Evolutionary conservation across 2,113 vertebrate genomes (phyloP), one percentile per base, ranked within the genome.

Genomic region (Misgurnus mizolepis): DNA sequence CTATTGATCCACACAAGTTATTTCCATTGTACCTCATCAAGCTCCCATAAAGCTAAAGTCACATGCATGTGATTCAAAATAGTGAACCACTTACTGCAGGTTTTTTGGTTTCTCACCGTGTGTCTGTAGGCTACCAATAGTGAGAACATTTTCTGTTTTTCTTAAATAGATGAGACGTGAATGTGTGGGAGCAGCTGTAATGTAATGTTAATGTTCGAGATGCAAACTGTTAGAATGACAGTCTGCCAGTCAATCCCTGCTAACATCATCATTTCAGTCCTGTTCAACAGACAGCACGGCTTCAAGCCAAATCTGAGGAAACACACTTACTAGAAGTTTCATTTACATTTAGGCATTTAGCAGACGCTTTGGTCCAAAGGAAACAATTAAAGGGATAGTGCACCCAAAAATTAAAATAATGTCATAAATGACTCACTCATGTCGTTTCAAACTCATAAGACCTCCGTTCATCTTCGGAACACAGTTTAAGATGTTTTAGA

Each of bases 191-290:
- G 72, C 50, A 72, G 60, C 55, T 80, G 71, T 68, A 55, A 66
- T 71, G 65, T 67, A 61, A 64, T 22, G 56, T 66, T 55, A 71
- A 60, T 40, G 2, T 49, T 39, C 18, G 56, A 56, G 11, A 15
- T 39, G 22, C 11, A 53, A 72, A 67, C 49, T 22, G 68, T 56
- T 49, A 41, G 15, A 61, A 43, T 12, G 12, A 47, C 41, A 9
- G 43, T 65, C 69, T 67, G 58, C 55, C 66, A 60, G 50, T 65
- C 71, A 73, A 55, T 8, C 7, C 40, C 4, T 40, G 67, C 3
- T 70, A 55, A 58, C 50, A 67, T 79, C 65, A 61, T 53, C 15
- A 58, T 39, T 68, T 47, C 67, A 62, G 67, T 17, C 43, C 18
- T 50, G 55, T 67, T 12, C 50, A 7, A 43, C 34, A 82, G 81